Evolutionary conservation across 1,140 invertebrate genomes (phyloP), one percentile per base, ranked within the genome.

Genomic region (Aphidius gifuensis): DNA sequence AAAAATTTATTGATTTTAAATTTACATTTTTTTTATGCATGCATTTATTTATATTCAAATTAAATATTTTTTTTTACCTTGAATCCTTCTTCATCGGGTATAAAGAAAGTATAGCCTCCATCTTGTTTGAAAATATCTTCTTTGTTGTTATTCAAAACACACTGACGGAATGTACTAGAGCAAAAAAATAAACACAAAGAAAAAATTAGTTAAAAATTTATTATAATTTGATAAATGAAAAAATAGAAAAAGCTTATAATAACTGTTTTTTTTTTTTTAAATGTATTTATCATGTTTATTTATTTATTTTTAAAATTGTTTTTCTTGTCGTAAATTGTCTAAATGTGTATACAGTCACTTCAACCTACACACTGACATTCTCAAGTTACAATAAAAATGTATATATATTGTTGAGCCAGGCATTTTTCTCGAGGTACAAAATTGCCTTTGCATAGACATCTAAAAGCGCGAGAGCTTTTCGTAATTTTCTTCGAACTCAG

Each of bases 71-170:
- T 57, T 56, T 44, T 62, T 82, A 92, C 91, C 85, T 90, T 90
- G 70, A 93, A 92, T 46, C 90, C 91, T 76, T 92, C 90, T 78
- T 94, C 92, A n/a, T 94, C 87, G 7, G 93, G 92, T 71, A 96
- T 89, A 74, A 95, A 92, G 75, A 93, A 96, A 5, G 93, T 95
- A 77, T 90, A 88, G 64, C 85, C 83, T 48, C 92, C 92, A 65
- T 90, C 88, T 23, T 85, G 84, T 67, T 85, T 86, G 74, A 91
- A 94, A 44, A 93, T 82, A 40, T 88, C 83, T 71, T 88, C 84
- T 79, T 92, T 92, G 51, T 86, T 83, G 38, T 86, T 85, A 59
- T 85, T 71, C 64, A 85, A 80, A 55, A 94, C 88, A 75, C 88
- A 85, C 68, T 90, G 86, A 43, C 89, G 84, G 80, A 92, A 94